Percentiles rank a stretch among this genome's conserved stretches.
phyloP scores from a whole-genome alignment of 2,888 invertebrate species.

The Hecatera dysodea region DNA sequence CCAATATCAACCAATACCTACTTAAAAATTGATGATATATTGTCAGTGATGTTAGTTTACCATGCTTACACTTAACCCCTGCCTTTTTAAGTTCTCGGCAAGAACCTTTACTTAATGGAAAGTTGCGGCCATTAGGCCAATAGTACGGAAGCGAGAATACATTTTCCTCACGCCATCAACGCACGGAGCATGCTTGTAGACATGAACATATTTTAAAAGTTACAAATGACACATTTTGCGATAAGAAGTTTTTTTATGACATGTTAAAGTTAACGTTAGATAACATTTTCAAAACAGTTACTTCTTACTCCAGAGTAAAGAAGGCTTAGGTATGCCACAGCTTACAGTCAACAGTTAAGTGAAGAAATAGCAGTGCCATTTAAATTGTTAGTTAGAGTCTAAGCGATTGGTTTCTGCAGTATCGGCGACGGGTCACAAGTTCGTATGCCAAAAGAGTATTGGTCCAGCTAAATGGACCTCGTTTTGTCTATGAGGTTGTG shows the following conservation, averaged over 20 bases:
- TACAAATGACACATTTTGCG: constrained; percentile 44
- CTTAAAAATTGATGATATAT: constrained; percentile 46
- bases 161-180: constrained; percentile 61
- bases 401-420: neutral
- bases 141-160: constrained; percentile 64
- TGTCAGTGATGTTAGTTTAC: constrained; percentile 36
- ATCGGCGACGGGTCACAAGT: neutral
- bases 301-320: neutral
- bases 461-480: neutral
- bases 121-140: constrained; percentile 57
- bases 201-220: constrained; percentile 47
- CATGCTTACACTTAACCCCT: constrained; percentile 37
- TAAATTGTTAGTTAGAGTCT: no score
- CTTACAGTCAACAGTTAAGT: neutral
- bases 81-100: constrained; percentile 37
- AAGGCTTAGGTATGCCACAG: neutral
- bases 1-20: neutral
- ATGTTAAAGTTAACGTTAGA: neutral
- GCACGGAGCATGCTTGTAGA: constrained; percentile 32
- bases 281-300: neutral
- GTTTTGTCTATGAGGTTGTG: neutral
- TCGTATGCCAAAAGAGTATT: neutral
- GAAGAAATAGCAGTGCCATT: neutral
- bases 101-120: constrained; percentile 57
- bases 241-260: constrained; percentile 35